phyloP scores from a whole-genome alignment of 2,888 invertebrate genomes.

The Alsophila aescularia region DNA sequence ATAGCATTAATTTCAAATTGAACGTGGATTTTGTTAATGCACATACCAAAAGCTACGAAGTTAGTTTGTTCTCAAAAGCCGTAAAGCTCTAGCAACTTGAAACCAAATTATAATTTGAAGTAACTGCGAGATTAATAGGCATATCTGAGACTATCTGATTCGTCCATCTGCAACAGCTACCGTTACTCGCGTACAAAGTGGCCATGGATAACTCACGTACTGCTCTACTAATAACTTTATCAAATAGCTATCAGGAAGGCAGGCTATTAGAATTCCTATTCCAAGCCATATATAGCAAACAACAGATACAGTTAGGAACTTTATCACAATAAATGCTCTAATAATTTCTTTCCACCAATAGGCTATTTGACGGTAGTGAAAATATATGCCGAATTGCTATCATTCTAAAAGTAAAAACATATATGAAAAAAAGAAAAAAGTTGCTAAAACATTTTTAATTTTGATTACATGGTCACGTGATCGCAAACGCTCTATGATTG shows the following conservation, averaged over 20 bases:
- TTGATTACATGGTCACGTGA: too few species aligned
- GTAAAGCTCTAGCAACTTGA: neutral
- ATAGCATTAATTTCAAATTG: neutral
- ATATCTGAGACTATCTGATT: slow-evolving; percentile 18
- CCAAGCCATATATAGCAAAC: slow-evolving; percentile 4
- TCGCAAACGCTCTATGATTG: too few species aligned
- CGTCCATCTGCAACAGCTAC: slow-evolving; percentile 10
- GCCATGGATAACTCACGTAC: slow-evolving; percentile 26
- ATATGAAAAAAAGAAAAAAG: too few species aligned
- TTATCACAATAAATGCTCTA: neutral
- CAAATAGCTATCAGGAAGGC: slow-evolving; percentile 23
- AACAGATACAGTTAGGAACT: neutral
- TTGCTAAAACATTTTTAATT: too few species aligned
- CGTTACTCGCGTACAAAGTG: slow-evolving; percentile 30
- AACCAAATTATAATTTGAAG: neutral
- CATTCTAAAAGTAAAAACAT: too few species aligned
- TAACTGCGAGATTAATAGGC: neutral
- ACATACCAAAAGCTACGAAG: neutral
- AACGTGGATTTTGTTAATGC: neutral
- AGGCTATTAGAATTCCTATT: slow-evolving; percentile 13
- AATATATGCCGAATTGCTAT: too few species aligned
- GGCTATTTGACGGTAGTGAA: too few species aligned
- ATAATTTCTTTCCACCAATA: too few species aligned
- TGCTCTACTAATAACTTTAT: slow-evolving; percentile 32
- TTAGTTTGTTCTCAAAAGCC: neutral